phyloP scores from a whole-genome alignment of 2,888 invertebrate species.

The Melinopterus prodromus region DNA sequence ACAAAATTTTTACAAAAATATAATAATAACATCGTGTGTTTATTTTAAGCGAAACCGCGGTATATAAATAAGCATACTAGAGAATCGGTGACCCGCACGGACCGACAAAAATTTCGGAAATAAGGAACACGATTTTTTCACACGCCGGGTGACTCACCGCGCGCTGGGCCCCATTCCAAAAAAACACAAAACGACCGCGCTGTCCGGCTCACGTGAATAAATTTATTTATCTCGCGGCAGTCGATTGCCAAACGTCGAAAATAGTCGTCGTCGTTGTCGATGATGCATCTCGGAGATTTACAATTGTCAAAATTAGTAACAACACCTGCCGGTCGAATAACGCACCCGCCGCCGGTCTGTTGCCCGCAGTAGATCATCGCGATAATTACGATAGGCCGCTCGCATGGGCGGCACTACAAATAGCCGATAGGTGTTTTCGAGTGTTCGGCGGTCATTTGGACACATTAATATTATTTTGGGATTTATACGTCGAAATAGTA shows the following conservation, averaged over 20 bases:
- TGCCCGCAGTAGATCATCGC: background rate
- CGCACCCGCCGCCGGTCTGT: constrained; percentile 4
- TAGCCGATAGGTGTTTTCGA: constrained; percentile 16
- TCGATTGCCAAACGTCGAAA: constrained; percentile 25
- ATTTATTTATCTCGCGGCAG: background rate
- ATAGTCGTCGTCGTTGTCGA: constrained; percentile 24
- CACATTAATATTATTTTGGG: background rate
- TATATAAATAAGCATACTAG: constrained; percentile 25
- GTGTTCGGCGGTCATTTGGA: background rate
- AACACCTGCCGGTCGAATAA: constrained; percentile 4
- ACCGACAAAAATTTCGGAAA: constrained; percentile 14
- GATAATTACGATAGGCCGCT: background rate
- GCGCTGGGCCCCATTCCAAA: constrained; percentile 8
- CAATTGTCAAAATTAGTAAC: constrained; percentile 23
- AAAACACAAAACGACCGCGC: background rate
- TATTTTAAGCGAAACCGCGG: background rate
- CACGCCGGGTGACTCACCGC: constrained; percentile 6
- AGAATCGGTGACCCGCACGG: constrained; percentile 14
- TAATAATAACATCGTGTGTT: background rate
- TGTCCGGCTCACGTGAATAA: background rate
- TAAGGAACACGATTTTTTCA: constrained; percentile 10
- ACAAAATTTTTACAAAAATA: background rate
- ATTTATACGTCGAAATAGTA: background rate
- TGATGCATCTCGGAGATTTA: constrained; percentile 22
- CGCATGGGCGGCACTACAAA: background rate